Conservation (phyloP, 2,888 invertebrate species). For the Trisateles emortualis region DNA sequence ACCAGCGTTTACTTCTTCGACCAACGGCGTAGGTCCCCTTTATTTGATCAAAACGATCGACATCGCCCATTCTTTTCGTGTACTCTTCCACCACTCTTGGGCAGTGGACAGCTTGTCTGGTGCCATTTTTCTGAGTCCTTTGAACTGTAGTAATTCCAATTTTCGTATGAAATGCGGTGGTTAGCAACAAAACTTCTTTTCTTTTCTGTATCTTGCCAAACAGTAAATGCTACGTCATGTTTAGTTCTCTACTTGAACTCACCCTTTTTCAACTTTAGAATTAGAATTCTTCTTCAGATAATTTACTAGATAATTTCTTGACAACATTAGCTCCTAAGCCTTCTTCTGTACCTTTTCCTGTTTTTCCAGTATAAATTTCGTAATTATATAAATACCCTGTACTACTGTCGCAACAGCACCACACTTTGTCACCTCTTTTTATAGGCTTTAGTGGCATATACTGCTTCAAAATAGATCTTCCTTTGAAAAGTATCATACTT, state of each 20-base stretch:
- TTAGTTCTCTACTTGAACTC: constrained; percentile 47
- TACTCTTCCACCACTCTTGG: constrained; percentile 40
- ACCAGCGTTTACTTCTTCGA: too few relatives aligned
- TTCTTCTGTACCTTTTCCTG: constrained; percentile 5
- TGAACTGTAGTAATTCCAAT: constrained; percentile 23
- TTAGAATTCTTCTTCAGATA: constrained; percentile 9
- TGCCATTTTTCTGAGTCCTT: constrained; percentile 37
- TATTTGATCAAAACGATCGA: too few relatives aligned
- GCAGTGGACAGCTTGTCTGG: constrained; percentile 23
- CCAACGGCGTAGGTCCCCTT: too few relatives aligned
- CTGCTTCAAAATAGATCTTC: constrained; percentile 24
- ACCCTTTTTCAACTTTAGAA: constrained; percentile 39
- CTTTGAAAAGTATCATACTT: constrained; percentile 41
- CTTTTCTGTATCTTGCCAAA: constrained; percentile 53
- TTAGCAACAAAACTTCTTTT: constrained; percentile 43
- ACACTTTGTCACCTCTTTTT: constrained; percentile 16
- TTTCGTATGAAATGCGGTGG: constrained; percentile 48
- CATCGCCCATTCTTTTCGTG: too few relatives aligned
- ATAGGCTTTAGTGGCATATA: constrained; percentile 17
- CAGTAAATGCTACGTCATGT: constrained; percentile 37
- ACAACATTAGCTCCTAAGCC: constrained; percentile 8
- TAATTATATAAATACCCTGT: constrained; percentile 27
- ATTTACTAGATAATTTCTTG: constrained; percentile 6
- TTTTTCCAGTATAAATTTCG: constrained; percentile 25
- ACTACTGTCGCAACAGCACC: constrained; percentile 20